These are phyloP conservation scores for Rapana venosa DNA, from an alignment of 2,888 invertebrate species.

Conservation along the genomic window DNA sequence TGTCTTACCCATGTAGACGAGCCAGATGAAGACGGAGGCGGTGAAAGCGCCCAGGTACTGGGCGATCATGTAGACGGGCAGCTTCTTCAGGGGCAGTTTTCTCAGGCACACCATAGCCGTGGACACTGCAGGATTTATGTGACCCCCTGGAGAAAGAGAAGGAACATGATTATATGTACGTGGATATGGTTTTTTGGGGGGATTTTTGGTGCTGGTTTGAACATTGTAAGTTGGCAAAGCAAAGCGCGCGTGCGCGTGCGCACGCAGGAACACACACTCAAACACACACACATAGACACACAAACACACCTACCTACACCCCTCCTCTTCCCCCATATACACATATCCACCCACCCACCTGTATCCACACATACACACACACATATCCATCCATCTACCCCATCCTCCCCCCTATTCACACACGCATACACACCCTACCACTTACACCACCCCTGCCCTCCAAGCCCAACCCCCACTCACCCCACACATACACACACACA, in stretches of 20 bases:
- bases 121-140: conserved; percentile 76
- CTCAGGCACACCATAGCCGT: conserved; percentile 68
- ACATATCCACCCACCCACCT: too few species aligned
- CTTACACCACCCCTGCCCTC: not conserved
- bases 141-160: conserved; percentile 71
- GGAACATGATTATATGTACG: not conserved
- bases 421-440: not conserved
- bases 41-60: conserved; percentile 81
- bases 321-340: too few species aligned
- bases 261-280: too few species aligned
- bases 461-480: not conserved
- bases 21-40: conserved; percentile 79
- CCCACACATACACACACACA: not conserved
- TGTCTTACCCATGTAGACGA: conserved; percentile 79
- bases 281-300: too few species aligned
- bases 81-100: conserved; percentile 60
- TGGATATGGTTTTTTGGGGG: not conserved
- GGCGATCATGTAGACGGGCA: conserved; percentile 77
- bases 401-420: too few species aligned
- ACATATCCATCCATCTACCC: too few species aligned
- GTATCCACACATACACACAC: too few species aligned
- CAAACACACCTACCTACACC: too few species aligned
- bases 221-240: too few species aligned
- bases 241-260: too few species aligned
- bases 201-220: not conserved